These are phyloP conservation scores for Mycalesis mineus DNA, from an alignment of 2,888 invertebrate species.

Conservation along the genomic window DNA sequence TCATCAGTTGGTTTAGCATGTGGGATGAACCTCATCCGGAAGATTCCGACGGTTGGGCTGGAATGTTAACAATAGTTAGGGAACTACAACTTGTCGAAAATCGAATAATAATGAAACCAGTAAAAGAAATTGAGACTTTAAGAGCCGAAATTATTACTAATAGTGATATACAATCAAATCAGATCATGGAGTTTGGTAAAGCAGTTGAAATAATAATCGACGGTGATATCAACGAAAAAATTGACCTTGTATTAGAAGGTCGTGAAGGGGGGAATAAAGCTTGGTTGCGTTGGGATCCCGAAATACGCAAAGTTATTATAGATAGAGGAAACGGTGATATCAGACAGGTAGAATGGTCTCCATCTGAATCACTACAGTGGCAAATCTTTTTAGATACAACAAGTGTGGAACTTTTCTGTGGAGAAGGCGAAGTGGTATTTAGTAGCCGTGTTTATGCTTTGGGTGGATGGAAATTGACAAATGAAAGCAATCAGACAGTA, in stretches of 20 bases:
- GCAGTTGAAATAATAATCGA: constrained; percentile 56
- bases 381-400: constrained; percentile 64
- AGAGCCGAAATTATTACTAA: constrained; percentile 41
- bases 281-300: constrained; percentile 49
- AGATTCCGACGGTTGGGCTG: constrained; percentile 65
- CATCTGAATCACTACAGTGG: constrained; percentile 45
- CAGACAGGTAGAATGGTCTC: constrained; percentile 62
- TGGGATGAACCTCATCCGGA: constrained; percentile 64
- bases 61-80: constrained; percentile 62
- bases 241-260: constrained; percentile 52
- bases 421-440: constrained; percentile 69
- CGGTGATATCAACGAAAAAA: constrained; percentile 43
- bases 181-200: constrained; percentile 44
- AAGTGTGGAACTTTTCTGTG: constrained; percentile 67
- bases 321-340: constrained; percentile 52
- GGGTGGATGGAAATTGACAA: constrained; percentile 57
- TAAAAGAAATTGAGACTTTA: constrained; percentile 45
- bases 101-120: constrained; percentile 57
- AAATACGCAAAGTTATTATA: constrained; percentile 49
- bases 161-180: constrained; percentile 38
- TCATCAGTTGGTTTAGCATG: constrained; percentile 67
- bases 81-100: constrained; percentile 50
- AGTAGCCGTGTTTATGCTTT: constrained; percentile 59
- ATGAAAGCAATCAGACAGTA: constrained; percentile 48
- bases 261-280: constrained; percentile 48